Evolutionary conservation across 92 coral and sea anemone species (phyloP), one percentile per base, ranked within the genome.

Genomic region (Zoanthus sansibaricus): DNA sequence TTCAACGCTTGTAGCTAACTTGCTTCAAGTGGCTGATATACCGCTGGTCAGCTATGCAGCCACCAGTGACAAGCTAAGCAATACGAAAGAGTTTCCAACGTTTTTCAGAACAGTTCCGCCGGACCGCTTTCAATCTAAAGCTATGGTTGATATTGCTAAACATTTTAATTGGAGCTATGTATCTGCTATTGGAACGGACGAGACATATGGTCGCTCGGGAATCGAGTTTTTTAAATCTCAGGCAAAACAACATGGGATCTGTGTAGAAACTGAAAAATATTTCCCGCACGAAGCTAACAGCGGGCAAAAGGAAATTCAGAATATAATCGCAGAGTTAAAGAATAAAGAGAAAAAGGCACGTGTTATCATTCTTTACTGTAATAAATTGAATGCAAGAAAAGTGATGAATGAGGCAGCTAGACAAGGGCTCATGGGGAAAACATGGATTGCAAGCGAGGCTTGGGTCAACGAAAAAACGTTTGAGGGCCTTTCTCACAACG

Each of bases 91-190:
- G 1, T 96, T 93, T 72, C 91, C 94, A 49, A 90, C 96, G 20
- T 96, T 96, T 76, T 89, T 94, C 20, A 94, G 99, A n/a, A 96
- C 99, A 5, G 94, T 95, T 59, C 98, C 99, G 2, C 96, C 98
- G 2, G 99, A 96, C 66, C 90, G 94, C 13, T 93, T 93, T 61
- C 98, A 95, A 70, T 92, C 95, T 3, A 90, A 92, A 71, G 99
- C 95, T 6, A 96, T 96, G 92, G 89, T 92, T 1, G 98, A 96
- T 71, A 78, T 96, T 13, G 93, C 95, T 0, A 31, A 59, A 10
- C 78, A 91, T 70, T 96, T 95, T 66, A 93, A 96, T 78, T 96
- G 99, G 99, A 94, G 92, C 1, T 94, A 94, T 64, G 94, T 96
- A 10, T 92, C 95, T 15, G 94, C 95, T 0, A 82, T 96, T 4